phyloP scores from a whole-genome alignment of 2,888 invertebrate genomes.

The Atrina japonica region DNA sequence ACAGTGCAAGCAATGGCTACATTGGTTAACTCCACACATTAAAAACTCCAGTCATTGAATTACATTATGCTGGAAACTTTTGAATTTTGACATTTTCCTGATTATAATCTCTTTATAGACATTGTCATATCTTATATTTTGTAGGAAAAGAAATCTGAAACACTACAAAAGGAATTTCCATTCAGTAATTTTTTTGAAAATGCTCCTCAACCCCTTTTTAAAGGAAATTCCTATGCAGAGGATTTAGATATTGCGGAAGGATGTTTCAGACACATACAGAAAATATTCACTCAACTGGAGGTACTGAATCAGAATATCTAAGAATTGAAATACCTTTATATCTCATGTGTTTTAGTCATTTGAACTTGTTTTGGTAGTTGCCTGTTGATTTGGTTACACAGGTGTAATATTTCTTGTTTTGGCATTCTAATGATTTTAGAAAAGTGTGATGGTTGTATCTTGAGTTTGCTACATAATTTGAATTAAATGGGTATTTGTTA shows the following conservation, averaged over 20 bases:
- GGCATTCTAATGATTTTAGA: no score
- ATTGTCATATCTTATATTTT: constrained; percentile 7
- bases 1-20: no score
- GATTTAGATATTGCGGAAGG: constrained; percentile 94
- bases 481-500: no score
- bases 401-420: no score
- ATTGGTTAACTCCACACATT: no score
- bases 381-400: not conserved
- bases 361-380: no score
- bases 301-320: constrained; percentile 54
- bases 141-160: constrained; percentile 68
- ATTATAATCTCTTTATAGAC: not conserved
- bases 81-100: not conserved
- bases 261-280: constrained; percentile 95
- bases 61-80: no score
- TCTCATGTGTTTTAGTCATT: not conserved
- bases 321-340: not conserved
- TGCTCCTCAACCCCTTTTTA: constrained; percentile 96
- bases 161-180: constrained; percentile 88
- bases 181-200: constrained; percentile 96
- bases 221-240: constrained; percentile 87
- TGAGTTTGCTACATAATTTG: no score
- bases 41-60: no score
- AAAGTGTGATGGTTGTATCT: no score
- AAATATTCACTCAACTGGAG: constrained; percentile 97